Percentiles rank a stretch among this genome's conserved stretches.
Evolutionary conservation across 2,113 vertebrate genomes (phyloP).

Genomic region (Nicator chloris): DNA sequence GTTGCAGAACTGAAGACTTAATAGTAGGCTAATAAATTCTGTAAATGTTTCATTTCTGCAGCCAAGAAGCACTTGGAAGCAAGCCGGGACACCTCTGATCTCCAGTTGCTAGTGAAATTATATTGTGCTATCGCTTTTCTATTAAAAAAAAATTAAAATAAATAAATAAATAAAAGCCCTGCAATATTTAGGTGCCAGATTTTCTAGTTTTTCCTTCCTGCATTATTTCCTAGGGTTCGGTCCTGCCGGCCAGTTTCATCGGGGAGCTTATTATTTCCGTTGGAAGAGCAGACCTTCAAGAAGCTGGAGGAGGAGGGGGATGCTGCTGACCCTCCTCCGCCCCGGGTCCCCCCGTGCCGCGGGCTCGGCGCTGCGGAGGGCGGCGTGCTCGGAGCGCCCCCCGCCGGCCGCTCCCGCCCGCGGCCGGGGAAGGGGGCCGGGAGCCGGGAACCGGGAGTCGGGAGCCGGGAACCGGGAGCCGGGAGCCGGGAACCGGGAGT

Average conservation of each 20-base stretch:
- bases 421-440: neutral
- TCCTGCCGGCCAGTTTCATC: neutral
- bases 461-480: no score
- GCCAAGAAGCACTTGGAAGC: neutral
- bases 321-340: neutral
- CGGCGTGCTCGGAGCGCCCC: constrained; percentile 36
- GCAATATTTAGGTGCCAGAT: neutral
- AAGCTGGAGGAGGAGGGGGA: neutral
- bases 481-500: no score
- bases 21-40: neutral
- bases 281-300: neutral
- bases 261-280: neutral
- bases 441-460: neutral
- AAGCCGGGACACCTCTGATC: neutral
- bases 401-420: neutral
- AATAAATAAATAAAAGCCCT: neutral
- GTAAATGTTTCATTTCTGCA: neutral
- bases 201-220: neutral
- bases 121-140: neutral
- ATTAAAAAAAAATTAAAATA: neutral
- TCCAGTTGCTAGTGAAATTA: neutral
- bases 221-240: neutral
- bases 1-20: neutral
- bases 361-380: neutral
- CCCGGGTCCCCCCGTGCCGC: accelerated